These are phyloP conservation scores for Aphaenogaster ashmeadi DNA, from an alignment of 1,140 invertebrate genomes.

Conservation along the genomic window DNA sequence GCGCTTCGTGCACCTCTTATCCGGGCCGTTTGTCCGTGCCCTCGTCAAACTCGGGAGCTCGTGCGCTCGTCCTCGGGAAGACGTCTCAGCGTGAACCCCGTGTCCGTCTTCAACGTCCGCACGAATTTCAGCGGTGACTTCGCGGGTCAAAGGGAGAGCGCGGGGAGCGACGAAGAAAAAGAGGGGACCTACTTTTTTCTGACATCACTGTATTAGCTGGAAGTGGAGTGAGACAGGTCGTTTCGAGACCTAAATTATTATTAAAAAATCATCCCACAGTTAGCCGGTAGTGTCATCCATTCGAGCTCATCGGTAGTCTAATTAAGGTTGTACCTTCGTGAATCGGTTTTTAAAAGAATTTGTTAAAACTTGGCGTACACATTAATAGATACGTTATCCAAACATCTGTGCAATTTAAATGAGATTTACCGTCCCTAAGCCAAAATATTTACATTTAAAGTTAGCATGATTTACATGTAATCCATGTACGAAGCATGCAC, in stretches of 20 bases:
- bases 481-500: no score
- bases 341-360: no score
- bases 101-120: conserved; percentile 73
- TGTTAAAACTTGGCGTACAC: no score
- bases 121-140: conserved; percentile 79
- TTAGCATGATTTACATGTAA: no score
- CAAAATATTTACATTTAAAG: no score
- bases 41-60: conserved; percentile 71
- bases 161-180: not conserved
- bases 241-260: conserved; percentile 41
- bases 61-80: conserved; percentile 61
- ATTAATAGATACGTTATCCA: no score
- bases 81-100: conserved; percentile 76
- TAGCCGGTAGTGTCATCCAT: not conserved
- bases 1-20: conserved; percentile 44
- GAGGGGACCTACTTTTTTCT: not conserved
- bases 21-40: conserved; percentile 56
- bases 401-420: no score
- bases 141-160: conserved; percentile 21
- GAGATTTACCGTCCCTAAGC: no score
- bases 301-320: not conserved
- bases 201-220: conserved; percentile 27
- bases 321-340: no score
- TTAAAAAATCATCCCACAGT: not conserved
- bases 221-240: conserved; percentile 31